These are phyloP conservation scores for Cichladusa arquata DNA, from an alignment of 2,113 vertebrate species.

Conservation along the genomic window DNA sequence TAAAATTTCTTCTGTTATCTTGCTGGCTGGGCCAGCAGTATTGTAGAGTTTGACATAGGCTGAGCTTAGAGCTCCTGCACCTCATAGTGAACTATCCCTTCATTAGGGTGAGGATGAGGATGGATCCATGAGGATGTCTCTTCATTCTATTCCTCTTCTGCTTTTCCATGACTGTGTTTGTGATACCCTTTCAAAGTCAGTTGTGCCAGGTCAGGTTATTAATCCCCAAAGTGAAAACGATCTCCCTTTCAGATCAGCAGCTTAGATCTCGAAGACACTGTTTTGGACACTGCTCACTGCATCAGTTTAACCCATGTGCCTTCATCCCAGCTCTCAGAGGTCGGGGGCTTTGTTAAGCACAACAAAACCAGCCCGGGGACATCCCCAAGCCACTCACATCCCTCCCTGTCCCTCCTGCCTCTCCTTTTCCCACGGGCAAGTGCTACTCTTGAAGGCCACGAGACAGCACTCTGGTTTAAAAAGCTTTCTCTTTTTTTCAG, in stretches of 20 bases:
- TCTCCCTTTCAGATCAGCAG: not conserved
- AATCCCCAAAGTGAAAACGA: not conserved
- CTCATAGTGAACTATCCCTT: not conserved
- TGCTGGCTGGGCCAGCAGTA: not conserved
- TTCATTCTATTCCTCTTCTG: not conserved
- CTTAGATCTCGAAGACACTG: not conserved
- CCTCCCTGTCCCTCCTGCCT: not conserved
- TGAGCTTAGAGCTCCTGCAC: not conserved
- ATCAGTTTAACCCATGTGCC: conserved; percentile 5
- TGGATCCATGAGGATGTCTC: not conserved
- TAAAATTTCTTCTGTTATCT: not conserved
- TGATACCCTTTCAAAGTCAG: not conserved
- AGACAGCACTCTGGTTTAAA: conserved; percentile 33
- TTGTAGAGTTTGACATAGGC: not conserved
- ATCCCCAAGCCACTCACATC: not conserved
- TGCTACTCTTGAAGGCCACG: conserved; percentile 52
- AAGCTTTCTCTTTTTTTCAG: conserved; percentile 39
- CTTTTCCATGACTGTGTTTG: not conserved
- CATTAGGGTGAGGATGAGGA: not conserved
- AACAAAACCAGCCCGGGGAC: not conserved
- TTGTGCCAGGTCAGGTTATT: not conserved
- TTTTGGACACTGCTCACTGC: not conserved
- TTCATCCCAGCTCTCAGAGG: not conserved
- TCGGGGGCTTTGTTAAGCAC: not conserved
- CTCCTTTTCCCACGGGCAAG: conserved; percentile 7